Evolutionary conservation across 2,113 vertebrate genomes (phyloP), one percentile per base, ranked within the genome.

Genomic region (Brachyhypopomus gauderio): DNA sequence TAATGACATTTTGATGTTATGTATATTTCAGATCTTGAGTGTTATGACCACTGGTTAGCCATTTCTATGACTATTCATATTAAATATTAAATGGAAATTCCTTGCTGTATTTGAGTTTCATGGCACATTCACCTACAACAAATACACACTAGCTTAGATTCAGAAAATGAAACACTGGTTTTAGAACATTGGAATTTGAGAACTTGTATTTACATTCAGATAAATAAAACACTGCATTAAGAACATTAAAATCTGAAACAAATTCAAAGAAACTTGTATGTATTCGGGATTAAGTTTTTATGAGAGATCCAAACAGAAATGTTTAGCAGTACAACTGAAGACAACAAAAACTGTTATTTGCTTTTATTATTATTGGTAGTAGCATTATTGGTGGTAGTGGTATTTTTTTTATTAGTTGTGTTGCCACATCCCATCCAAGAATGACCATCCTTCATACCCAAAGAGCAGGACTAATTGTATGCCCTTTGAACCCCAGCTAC

Each of bases 151-250:
- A 52, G 9, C 45, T 52, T 67, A 67, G 27, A 67, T 72, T 80
- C 69, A 63, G 58, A 27, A 63, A 80, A 7, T 34, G 45, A 62
- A 81, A 67, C 71, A 81, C 79, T 75, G 79, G 72, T 75, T 81
- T 36, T 20, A 72, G 70, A 80, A 73, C 78, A 79, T 25, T 38
- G 72, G 23, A 48, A 25, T 75, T 30, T 58, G 27, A 75, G 58
- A 81, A 52, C 9, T 52, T 52, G 45, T 52, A 52, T 52, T 52
- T 67, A 67, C 64, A 67, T 72, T 80, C 69, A 63, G 38, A 27
- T 30, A 63, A 80, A 7, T 19, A 11, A 62, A 81, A 67, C 79
- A 81, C 79, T 75, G 79, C 79, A 75, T 81, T 36, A 12, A 72
- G 70, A 80, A 73, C 78, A 79, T 25, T 38, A 80, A 19, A 30